Base-by-base conservation (phyloP, 1,140 invertebrate species). In the Habropoda laboriosa region DNA sequence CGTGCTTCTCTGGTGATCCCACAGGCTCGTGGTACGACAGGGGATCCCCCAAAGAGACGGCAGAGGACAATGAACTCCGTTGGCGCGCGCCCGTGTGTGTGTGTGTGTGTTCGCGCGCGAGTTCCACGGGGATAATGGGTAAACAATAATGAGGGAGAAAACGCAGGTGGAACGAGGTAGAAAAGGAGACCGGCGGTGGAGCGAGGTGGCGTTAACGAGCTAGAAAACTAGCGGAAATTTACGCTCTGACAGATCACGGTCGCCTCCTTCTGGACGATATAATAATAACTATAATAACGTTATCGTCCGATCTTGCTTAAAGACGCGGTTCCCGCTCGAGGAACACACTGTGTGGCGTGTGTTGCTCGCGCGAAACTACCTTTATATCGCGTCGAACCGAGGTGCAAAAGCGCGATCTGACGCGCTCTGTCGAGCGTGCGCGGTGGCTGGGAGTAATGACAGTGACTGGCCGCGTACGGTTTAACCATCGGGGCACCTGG, bases 151-250 rank as follows among this genome's bases (percentile, higher is more conserved):
- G 77, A 79, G 61, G 66, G 76, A 79, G 61, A 76, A 66, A 75
- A 64, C 49, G 78, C 71, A 82, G 58, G 73, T 66, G 67, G 49
- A 55, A 53, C 60, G 67, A 74, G 32, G 40, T 40, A 61, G 64
- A 73, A 47, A 57, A 51, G 27, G 57, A 51, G 42, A 49, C 35
- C 38, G 35, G 21, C 7, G 64, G 5, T n/a, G 45, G 58, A 80
- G 53, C 53, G 63, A 30, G 63, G 45, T 51, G 64, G 80, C 80
- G 84, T 86, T 86, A 86, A 86, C 85, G 85, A 87, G 82, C 79
- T 81, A 84, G 86, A 87, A 87, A 86, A 87, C 78, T 81, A 82
- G 82, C 75, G 58, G 83, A 86, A 85, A 86, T 86, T 86, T 82
- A 79, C 84, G 75, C 80, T 78, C 83, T 27, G 76, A 77, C 79